Conservation (phyloP, 2,888 invertebrate species). For the Psococerastis gibbosa region DNA sequence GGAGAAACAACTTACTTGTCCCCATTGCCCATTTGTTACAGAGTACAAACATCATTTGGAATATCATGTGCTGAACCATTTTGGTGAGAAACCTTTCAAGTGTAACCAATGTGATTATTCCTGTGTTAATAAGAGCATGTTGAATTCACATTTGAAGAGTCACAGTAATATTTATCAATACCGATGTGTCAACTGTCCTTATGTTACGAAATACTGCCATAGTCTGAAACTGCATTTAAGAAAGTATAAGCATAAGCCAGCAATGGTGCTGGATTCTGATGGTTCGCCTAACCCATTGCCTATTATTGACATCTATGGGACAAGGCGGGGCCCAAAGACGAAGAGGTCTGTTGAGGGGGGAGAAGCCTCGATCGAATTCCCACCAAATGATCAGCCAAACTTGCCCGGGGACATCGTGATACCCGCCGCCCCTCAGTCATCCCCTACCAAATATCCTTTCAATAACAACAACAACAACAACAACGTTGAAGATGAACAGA, state of each 20-base stretch:
- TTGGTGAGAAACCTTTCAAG: constrained; percentile 87
- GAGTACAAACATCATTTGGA: constrained; percentile 98
- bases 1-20: constrained; percentile 79
- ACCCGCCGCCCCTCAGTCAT: background rate
- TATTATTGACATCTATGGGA: constrained; percentile 81
- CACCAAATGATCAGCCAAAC: background rate
- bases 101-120: constrained; percentile 75
- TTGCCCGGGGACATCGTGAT: constrained; percentile 5
- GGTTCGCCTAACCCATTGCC: constrained; percentile 74
- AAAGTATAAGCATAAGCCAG: constrained; percentile 80
- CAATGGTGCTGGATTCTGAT: constrained; percentile 73
- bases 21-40: constrained; percentile 90
- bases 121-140: constrained; percentile 98
- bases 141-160: constrained; percentile 93
- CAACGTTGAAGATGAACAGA: background rate
- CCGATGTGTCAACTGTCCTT: constrained; percentile 80
- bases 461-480: background rate
- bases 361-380: constrained; percentile 12
- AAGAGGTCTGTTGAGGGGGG: constrained; percentile 22
- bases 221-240: constrained; percentile 86
- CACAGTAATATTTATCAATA: constrained; percentile 87
- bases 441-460: background rate
- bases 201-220: constrained; percentile 96
- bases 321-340: constrained; percentile 67
- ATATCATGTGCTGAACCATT: constrained; percentile 89